Conservation (phyloP, 1,140 invertebrate genomes). For the Drosophila tropicalis region DNA sequence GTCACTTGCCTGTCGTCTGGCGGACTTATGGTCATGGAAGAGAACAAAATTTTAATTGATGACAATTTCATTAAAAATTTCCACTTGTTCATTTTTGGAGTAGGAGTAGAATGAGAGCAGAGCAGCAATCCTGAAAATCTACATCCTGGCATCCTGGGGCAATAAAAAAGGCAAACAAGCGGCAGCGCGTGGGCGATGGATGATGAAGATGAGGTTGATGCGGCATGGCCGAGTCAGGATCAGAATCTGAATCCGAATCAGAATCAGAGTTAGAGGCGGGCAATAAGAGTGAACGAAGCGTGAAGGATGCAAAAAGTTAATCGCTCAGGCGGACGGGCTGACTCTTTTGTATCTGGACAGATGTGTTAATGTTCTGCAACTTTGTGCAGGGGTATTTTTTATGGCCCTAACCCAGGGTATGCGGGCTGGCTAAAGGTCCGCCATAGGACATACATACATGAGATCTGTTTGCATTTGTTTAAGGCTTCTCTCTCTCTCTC, state of each 20-base stretch:
- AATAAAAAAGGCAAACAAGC: slow-evolving; percentile 73
- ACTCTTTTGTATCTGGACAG: slow-evolving; percentile 69
- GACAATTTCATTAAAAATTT: slow-evolving; percentile 81
- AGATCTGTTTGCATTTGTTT: slow-evolving; percentile 43
- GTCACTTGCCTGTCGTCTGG: slow-evolving; percentile 53
- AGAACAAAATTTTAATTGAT: slow-evolving; percentile 78
- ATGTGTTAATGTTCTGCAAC: slow-evolving; percentile 72
- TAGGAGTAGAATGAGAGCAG: not conserved
- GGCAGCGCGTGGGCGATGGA: slow-evolving; percentile 46
- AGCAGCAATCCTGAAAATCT: slow-evolving; percentile 58
- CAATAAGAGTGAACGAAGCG: slow-evolving; percentile 39
- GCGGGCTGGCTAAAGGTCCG: not conserved
- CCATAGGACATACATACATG: slow-evolving; percentile 19
- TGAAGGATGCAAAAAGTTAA: slow-evolving; percentile 82
- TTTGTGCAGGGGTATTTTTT: slow-evolving; percentile 67
- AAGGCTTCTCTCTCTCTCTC: not conserved
- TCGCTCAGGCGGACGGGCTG: slow-evolving; percentile 71
- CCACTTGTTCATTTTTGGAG: not conserved
- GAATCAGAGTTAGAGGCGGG: slow-evolving; percentile 4
- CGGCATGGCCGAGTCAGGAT: slow-evolving; percentile 23
- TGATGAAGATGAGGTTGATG: slow-evolving; percentile 26
- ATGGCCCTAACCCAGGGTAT: slow-evolving; percentile 51
- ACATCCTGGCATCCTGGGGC: slow-evolving; percentile 49
- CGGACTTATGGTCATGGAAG: slow-evolving; percentile 58
- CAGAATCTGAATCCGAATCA: slow-evolving; percentile 10